Base-by-base conservation (phyloP, 2,113 vertebrate species). In the Odontophorus gujanensis region DNA sequence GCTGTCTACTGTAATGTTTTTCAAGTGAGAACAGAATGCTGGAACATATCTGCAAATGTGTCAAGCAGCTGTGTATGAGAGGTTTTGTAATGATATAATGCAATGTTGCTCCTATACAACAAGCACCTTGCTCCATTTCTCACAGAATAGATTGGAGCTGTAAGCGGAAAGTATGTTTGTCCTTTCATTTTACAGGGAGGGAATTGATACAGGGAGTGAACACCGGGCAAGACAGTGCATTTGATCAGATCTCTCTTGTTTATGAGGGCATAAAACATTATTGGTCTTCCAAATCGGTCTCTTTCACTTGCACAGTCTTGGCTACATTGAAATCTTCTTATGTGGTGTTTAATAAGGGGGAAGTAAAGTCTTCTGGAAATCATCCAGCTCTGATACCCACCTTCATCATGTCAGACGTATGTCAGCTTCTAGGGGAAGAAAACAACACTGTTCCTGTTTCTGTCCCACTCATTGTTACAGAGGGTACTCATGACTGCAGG, bases 21-120 rank as follows among this genome's bases (percentile, higher is more conserved):
- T 90, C 68, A 92, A 13, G 86, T 92, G 90, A 71, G 89, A 63
- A 51, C 82, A 95, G 82, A 94, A 91, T 51, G 40, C 73, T 94
- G 93, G 82, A 81, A 85, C 74, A 53, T 0, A 7, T 68, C 79
- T 95, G 85, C 62, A 78, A 81, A 86, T 73, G 72, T 90, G 79
- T 75, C 68, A 85, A 42, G 93, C 89, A 92, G 87, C 93, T 92
- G 89, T 51, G 79, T 51, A 26, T 72, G 85, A 89, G 85, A 67
- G 87, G 75, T 47, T 96, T 59, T 57, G 72, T 78, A 51, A 43
- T 83, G 91, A 75, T 65, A 63, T 55, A 84, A 38, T 85, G 75
- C 59, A 74, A n/a, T 8, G 25, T 11, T 68, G 13, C 50, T 81
- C 32, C 75, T 57, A 0, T 71, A 12, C 34, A 77, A 5, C 68